These are phyloP conservation scores for Acromyrmex heyeri DNA, from an alignment of 1,140 invertebrate genomes.

Conservation along the genomic window DNA sequence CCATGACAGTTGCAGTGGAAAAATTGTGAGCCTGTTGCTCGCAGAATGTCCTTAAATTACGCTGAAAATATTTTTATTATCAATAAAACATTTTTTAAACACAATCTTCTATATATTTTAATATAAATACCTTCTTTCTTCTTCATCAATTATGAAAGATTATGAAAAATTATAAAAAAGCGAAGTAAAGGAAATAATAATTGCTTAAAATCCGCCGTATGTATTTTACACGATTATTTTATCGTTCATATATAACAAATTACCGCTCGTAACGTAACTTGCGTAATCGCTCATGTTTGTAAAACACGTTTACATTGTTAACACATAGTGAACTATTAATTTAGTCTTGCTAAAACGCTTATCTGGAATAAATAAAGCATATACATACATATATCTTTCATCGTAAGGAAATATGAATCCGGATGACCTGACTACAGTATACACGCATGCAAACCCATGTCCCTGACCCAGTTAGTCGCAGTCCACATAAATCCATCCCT, in stretches of 20 bases:
- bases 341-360: neutral
- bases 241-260: neutral
- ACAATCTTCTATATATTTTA: neutral
- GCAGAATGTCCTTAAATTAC: neutral
- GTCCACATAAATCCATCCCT: constrained; percentile 69
- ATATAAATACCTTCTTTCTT: neutral
- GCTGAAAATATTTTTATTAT: neutral
- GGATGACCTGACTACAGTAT: constrained; percentile 1
- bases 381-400: neutral
- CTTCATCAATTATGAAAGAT: neutral
- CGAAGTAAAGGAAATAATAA: neutral
- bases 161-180: neutral
- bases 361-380: neutral
- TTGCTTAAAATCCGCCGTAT: neutral
- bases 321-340: neutral
- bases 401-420: constrained; percentile 5
- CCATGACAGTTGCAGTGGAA: neutral
- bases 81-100: neutral
- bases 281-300: neutral
- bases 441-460: constrained; percentile 23
- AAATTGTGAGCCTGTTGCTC: constrained; percentile 17
- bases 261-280: neutral
- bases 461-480: constrained; percentile 73
- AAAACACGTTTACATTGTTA: neutral
- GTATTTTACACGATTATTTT: neutral